Evolutionary conservation across 2,113 vertebrate species (phyloP).

Genomic region (Scopus umbretta): DNA sequence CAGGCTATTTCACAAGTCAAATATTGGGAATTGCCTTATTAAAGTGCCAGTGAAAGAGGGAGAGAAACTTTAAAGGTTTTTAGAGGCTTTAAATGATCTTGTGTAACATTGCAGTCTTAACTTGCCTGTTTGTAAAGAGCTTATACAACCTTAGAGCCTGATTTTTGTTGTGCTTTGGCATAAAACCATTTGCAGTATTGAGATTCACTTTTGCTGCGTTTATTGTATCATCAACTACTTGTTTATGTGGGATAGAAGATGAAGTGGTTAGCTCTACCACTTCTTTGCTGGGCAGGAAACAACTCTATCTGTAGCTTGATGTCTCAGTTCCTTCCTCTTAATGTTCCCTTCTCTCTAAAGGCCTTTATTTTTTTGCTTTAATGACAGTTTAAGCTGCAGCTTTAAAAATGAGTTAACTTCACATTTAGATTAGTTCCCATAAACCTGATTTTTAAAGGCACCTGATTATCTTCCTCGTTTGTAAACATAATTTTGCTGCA

Average conservation of each 20-base stretch:
- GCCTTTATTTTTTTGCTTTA: constrained; percentile 31
- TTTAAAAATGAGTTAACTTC: constrained; percentile 58
- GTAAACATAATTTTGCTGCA: neutral
- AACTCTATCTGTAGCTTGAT: neutral
- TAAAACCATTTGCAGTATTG: neutral
- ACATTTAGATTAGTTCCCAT: constrained; percentile 39
- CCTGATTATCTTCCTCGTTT: neutral
- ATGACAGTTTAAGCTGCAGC: constrained; percentile 36
- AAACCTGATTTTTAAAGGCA: constrained; percentile 47
- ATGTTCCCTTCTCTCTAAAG: constrained; percentile 9
- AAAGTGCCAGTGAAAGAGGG: neutral
- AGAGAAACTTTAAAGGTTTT: constrained; percentile 20
- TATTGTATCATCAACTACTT: constrained; percentile 24
- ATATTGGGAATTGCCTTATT: constrained; percentile 49
- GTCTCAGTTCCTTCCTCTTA: constrained; percentile 2
- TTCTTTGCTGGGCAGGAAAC: constrained; percentile 7
- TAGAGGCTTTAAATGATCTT: constrained; percentile 32
- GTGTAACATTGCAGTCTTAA: neutral
- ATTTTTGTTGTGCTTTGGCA: neutral
- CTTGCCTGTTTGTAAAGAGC: neutral
- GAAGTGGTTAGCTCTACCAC: neutral
- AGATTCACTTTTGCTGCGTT: neutral
- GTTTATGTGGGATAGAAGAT: constrained; percentile 25
- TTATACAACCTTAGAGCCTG: neutral
- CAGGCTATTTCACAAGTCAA: constrained; percentile 31